Conservation (phyloP, 2,888 invertebrate species). For the Mycalesis mineus region DNA sequence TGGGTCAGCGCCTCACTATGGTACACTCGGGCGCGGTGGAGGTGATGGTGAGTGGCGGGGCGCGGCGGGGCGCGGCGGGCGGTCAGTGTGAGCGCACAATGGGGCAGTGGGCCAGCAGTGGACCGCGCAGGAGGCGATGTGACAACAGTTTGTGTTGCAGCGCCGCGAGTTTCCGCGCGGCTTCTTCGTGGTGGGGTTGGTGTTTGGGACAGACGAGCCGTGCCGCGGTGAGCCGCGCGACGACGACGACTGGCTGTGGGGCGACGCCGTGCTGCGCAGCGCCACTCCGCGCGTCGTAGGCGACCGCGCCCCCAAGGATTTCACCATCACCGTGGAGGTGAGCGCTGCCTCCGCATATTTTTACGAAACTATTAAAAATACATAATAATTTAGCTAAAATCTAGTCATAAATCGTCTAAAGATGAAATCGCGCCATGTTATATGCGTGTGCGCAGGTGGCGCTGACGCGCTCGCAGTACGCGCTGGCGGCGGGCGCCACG, state of each 20-base stretch:
- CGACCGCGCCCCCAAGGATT: slow-evolving; percentile 35
- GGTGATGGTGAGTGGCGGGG: slow-evolving; percentile 44
- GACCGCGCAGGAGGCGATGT: background rate
- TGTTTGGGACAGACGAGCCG: slow-evolving; percentile 40
- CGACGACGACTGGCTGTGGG: slow-evolving; percentile 54
- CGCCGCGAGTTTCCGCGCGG: slow-evolving; percentile 51
- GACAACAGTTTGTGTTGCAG: slow-evolving; percentile 33
- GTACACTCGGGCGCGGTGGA: slow-evolving; percentile 57
- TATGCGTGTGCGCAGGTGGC: slow-evolving; percentile 46
- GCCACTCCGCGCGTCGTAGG: slow-evolving; percentile 12
- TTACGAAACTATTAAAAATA: too few relatives aligned
- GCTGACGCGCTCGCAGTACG: slow-evolving; percentile 54
- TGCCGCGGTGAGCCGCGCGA: slow-evolving; percentile 42
- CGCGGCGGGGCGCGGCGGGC: too few relatives aligned
- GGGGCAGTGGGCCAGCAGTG: too few relatives aligned
- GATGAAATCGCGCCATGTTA: too few relatives aligned
- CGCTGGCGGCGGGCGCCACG: slow-evolving; percentile 43
- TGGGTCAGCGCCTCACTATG: slow-evolving; percentile 52
- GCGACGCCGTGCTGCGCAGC: slow-evolving; percentile 37
- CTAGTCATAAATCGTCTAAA: too few relatives aligned
- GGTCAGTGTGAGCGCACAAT: too few relatives aligned
- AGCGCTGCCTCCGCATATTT: background rate
- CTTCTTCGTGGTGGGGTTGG: slow-evolving; percentile 53
- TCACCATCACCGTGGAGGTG: slow-evolving; percentile 44
- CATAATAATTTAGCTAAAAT: too few relatives aligned